Conservation (phyloP, 2,113 vertebrate genomes). For the Brienomyrus longianalis region DNA sequence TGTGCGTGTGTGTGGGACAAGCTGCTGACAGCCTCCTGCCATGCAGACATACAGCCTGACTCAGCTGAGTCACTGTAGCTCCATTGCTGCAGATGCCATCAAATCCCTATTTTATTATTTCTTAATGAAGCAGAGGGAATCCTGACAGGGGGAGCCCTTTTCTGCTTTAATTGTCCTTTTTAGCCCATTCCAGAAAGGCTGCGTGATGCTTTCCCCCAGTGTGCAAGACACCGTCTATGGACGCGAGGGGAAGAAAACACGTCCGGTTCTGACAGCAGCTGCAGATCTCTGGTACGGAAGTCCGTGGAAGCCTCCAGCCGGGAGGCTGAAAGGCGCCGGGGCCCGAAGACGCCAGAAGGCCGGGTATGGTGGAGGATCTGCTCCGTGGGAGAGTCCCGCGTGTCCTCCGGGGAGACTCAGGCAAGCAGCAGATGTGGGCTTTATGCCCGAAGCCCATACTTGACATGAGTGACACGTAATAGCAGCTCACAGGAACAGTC, state of each 20-base stretch:
- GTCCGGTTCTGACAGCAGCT: neutral
- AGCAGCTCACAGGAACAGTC: neutral
- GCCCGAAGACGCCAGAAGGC: neutral
- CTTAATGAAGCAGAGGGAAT: slow-evolving; percentile 28
- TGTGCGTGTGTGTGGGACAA: neutral
- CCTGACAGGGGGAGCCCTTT: slow-evolving; percentile 1
- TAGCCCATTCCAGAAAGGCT: slow-evolving; percentile 38
- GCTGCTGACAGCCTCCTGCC: neutral
- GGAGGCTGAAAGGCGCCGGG: neutral
- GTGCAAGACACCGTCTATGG: neutral
- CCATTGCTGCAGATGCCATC: slow-evolving; percentile 40
- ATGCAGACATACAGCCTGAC: slow-evolving; percentile 7
- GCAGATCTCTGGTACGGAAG: neutral
- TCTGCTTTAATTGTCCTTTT: slow-evolving; percentile 10
- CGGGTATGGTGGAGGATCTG: neutral
- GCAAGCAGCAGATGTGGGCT: neutral
- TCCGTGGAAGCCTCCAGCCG: neutral
- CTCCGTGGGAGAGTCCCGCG: neutral
- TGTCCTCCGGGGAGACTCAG: neutral
- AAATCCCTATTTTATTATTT: slow-evolving; percentile 43
- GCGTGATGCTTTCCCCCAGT: slow-evolving; percentile 17
- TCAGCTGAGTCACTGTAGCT: slow-evolving; percentile 29
- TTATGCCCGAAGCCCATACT: neutral
- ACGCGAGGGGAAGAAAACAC: neutral
- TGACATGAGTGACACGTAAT: neutral